phyloP scores from a whole-genome alignment of 2,888 invertebrate genomes.

The Phytoseiulus persimilis region DNA sequence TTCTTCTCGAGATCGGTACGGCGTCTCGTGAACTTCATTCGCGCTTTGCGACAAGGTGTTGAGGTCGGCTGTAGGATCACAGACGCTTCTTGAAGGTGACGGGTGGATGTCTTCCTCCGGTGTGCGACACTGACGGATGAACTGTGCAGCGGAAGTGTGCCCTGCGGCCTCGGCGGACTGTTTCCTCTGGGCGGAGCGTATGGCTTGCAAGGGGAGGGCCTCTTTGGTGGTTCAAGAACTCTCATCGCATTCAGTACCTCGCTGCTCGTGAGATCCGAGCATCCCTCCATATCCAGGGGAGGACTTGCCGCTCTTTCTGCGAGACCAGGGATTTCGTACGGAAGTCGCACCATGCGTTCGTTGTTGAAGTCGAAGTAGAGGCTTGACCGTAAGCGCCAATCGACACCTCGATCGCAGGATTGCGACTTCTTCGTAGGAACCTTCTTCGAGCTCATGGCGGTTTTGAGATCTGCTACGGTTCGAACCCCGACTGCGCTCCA shows the following conservation, averaged over 20 bases:
- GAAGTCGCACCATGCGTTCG: not conserved
- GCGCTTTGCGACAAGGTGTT: not conserved
- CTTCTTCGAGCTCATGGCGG: not conserved
- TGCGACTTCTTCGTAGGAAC: not conserved
- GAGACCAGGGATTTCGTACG: not conserved
- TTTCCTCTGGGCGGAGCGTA: not conserved
- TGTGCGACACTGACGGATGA: not conserved
- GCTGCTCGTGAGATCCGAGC: not conserved
- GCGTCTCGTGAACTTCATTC: not conserved
- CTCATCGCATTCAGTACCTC: not conserved
- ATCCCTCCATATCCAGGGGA: not conserved
- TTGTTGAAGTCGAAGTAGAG: not conserved
- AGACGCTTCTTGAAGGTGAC: not conserved
- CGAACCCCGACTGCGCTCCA: not conserved
- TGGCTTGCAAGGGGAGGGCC: not conserved
- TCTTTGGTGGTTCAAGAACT: not conserved
- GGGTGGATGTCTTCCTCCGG: not conserved
- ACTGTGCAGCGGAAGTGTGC: not conserved
- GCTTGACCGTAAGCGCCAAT: not conserved
- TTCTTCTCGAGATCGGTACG: not conserved
- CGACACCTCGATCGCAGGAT: not conserved
- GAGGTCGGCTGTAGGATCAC: not conserved
- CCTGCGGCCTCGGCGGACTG: not conserved
- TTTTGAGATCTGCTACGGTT: not conserved
- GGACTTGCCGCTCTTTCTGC: not conserved